Percentiles rank a stretch among this genome's conserved stretches.
Conservation (phyloP, 2,888 invertebrate genomes). For the Troglohyphantes excavatus region DNA sequence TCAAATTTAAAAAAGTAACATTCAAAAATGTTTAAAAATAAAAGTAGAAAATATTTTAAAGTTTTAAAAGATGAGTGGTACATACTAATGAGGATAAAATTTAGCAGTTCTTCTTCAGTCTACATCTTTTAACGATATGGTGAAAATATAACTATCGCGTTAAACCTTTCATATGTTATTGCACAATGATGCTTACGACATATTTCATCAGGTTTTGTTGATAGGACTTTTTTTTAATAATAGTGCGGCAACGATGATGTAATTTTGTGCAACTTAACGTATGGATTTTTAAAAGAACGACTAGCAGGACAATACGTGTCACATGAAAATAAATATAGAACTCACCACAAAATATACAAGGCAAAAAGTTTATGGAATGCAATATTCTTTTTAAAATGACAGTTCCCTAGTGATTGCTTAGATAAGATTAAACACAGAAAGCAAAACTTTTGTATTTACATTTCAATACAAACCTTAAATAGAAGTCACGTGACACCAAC, state of each 20-base stretch:
- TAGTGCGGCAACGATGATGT: not conserved
- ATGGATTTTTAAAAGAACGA: slow-evolving; percentile 2
- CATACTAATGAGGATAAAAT: too few species aligned
- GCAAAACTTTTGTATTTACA: slow-evolving; percentile 48
- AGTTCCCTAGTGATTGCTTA: not conserved
- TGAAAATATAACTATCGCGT: not conserved
- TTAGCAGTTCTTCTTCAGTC: not conserved
- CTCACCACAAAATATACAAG: not conserved
- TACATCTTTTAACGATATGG: not conserved
- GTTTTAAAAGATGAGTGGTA: too few species aligned
- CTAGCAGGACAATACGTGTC: slow-evolving; percentile 48
- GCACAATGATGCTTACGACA: not conserved
- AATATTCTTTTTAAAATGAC: not conserved
- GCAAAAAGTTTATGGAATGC: not conserved
- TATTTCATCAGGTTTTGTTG: not conserved
- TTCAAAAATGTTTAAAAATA: too few species aligned
- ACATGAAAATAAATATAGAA: not conserved
- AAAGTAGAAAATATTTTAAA: too few species aligned
- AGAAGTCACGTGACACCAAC: slow-evolving; percentile 72
- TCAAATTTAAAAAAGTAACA: too few species aligned
- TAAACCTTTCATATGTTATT: not conserved
- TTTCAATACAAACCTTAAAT: slow-evolving; percentile 19
- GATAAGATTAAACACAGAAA: slow-evolving; percentile 26
- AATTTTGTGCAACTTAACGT: slow-evolving; percentile 12
- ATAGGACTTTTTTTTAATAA: not conserved